Conservation (phyloP, 2,797 vertebrate genomes). For the Anableps anableps region DNA sequence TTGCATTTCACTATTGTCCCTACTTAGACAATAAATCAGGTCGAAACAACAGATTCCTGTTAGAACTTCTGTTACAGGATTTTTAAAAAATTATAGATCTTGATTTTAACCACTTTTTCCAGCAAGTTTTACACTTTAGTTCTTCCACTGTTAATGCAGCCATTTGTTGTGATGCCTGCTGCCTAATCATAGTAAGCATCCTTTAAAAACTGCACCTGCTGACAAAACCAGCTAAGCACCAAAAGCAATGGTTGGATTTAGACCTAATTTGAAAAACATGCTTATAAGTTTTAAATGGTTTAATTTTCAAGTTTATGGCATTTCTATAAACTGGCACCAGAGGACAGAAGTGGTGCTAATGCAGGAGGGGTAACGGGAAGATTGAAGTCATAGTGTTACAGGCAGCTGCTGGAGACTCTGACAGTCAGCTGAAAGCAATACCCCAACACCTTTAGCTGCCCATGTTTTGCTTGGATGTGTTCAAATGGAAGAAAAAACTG, state of each 20-base stretch:
- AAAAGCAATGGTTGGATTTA: background rate
- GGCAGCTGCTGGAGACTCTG: background rate
- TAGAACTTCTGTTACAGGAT: background rate
- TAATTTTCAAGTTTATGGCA: background rate
- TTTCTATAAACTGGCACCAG: background rate
- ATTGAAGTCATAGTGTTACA: background rate
- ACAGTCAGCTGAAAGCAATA: background rate
- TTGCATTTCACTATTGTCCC: background rate
- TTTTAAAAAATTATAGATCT: background rate
- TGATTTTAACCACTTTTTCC: background rate
- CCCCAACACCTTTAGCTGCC: background rate
- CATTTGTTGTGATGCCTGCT: background rate
- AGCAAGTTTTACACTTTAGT: background rate
- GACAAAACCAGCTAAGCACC: background rate
- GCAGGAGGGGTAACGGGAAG: background rate
- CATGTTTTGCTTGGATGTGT: background rate
- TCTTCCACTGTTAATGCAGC: background rate
- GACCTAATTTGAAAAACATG: background rate
- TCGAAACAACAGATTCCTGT: background rate
- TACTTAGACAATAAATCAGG: background rate
- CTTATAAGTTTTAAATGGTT: background rate
- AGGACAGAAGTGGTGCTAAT: background rate
- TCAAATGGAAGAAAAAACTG: background rate
- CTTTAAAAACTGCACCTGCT: background rate
- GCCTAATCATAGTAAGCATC: background rate